Evolutionary conservation across 2,113 vertebrate genomes (phyloP), one percentile per base, ranked within the genome.

Genomic region (Australoheros scitulus): DNA sequence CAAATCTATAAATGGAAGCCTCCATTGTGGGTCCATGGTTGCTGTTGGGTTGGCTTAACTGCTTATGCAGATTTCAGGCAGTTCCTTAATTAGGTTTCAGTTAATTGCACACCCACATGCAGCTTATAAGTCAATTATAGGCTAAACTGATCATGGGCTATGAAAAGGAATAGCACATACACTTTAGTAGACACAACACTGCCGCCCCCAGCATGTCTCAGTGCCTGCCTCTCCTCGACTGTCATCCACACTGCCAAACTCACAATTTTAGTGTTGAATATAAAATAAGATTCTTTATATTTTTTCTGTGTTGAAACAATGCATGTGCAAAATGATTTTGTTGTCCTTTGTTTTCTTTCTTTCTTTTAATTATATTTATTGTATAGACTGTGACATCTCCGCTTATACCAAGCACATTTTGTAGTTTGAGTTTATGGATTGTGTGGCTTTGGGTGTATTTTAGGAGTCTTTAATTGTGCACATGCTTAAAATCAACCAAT

Each of bases 31-130:
- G 68, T 38, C 61, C 58, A 38, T 24, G 43, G 52, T 59, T 72
- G 77, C 74, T 70, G 80, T 78, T 64, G 76, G 77, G 34, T 83
- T 75, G 81, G 76, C 63, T 79, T 83, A 83, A 63, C 80, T 57
- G 70, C 86, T 84, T 80, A 75, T 82, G 84, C 82, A 87, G 81
- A 88, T 88, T 89, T 88, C 24, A 81, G 85, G 81, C 88, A 76
- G 68, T 83, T 89, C 20, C 76, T 86, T 92, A 90, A 90, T 91
- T 88, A 88, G 87, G 82, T 90, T 87, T 88, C 83, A 81, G 83
- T 89, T 91, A 92, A 91, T 92, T 93, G 88, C 82, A 88, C 92
- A 68, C 88, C 91, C 92, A 92, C 88, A 55, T 20, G 82, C 88
- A 76, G 83, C 87, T 88, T 91, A 81, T 89, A 82, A 90, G 90